phyloP scores from a whole-genome alignment of 2,113 vertebrate genomes.

The Beaufortia kweichowensis region DNA sequence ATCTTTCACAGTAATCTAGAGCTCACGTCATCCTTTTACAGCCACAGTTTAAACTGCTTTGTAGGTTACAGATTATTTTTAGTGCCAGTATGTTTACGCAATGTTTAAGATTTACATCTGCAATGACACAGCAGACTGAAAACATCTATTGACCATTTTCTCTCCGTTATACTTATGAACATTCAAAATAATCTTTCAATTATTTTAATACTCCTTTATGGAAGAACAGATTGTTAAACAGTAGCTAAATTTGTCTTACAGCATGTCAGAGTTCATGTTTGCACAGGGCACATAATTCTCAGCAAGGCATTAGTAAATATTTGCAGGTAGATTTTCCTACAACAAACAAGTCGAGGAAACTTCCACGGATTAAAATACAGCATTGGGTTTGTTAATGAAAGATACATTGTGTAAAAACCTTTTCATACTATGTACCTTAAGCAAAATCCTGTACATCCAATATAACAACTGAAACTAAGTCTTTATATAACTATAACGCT shows the following conservation, averaged over 20 bases:
- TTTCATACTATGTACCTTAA: too few species aligned
- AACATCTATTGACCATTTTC: background rate
- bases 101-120: background rate
- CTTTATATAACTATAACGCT: background rate
- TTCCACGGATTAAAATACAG: slow-evolving; percentile 66
- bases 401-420: slow-evolving; percentile 61
- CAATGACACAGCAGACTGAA: slow-evolving; percentile 10
- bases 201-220: background rate
- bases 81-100: background rate
- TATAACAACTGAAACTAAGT: background rate
- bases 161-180: background rate
- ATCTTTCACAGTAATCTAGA: background rate
- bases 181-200: background rate
- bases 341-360: background rate
- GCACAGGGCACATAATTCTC: background rate
- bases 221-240: background rate
- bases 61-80: slow-evolving; percentile 25
- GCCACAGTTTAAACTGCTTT: background rate
- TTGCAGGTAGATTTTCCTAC: slow-evolving; percentile 3
- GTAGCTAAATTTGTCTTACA: too few species aligned
- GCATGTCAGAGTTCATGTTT: background rate
- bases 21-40: slow-evolving; percentile 5
- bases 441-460: slow-evolving; percentile 35
- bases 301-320: background rate
- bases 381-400: slow-evolving; percentile 69